Conservation (phyloP, 2,113 vertebrate genomes). For the Nansenia antarctica region DNA sequence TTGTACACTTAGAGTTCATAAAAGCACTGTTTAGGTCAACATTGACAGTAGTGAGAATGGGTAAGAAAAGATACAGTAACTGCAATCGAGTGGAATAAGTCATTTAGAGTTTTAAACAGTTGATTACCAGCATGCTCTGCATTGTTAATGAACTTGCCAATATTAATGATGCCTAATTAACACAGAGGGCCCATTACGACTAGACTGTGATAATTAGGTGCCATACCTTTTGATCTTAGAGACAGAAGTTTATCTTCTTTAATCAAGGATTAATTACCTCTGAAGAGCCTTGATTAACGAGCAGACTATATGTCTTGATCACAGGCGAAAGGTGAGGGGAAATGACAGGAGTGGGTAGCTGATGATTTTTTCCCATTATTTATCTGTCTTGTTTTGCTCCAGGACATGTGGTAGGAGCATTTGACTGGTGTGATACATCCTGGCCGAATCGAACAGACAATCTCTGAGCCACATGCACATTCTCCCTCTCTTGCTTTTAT, state of each 20-base stretch:
- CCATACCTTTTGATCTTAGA: constrained; percentile 46
- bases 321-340: constrained; percentile 2
- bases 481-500: background rate
- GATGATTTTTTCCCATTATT: constrained; percentile 2
- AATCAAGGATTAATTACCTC: constrained; percentile 59
- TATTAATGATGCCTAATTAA: constrained; percentile 33
- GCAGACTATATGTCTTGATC: constrained; percentile 18
- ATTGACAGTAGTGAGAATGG: too few relatives aligned
- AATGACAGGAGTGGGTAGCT: constrained; percentile 17
- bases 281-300: constrained; percentile 47
- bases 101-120: background rate
- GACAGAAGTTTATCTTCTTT: constrained; percentile 43
- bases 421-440: background rate
- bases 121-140: constrained; percentile 18
- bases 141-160: constrained; percentile 26
- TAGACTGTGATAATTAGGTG: constrained; percentile 46
- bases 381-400: background rate
- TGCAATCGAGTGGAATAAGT: too few relatives aligned
- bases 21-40: too few relatives aligned
- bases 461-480: background rate
- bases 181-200: constrained; percentile 31
- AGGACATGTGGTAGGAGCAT: background rate
- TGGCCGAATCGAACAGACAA: background rate
- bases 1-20: too few relatives aligned
- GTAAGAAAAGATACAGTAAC: too few relatives aligned